Base-by-base conservation (phyloP, 2,888 invertebrate species). In the Beris chalybata region DNA sequence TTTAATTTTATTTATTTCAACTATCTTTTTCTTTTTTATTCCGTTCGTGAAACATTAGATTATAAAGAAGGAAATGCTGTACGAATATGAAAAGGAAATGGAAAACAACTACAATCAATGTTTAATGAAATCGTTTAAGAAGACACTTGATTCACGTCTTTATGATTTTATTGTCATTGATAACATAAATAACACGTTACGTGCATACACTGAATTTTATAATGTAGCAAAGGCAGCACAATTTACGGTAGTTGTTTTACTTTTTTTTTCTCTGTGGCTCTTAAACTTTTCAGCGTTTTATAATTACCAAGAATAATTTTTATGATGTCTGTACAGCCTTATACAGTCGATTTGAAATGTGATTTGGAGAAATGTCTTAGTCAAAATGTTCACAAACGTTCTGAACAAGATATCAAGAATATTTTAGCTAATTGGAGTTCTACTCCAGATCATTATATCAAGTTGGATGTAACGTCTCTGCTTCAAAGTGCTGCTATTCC, bases 151-250 rank as follows among this genome's bases (percentile, higher is more conserved):
- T 7, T 94, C 96, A 80, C 92, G 93, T 67, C 93, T 91, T 77
- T 97, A 95, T 80, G 88, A 91, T 67, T 95, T 97, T 78, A 89
- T 97, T 72, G 93, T 98, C 76, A 88, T 93, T 52, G 97, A 98
- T 80, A 92, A 93, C 74, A 87, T 93, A 47, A 95, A 97, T 79
- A 90, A 92, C 70, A 89, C 89, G 75, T 83, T 91, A 15, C 86
- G 86, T 70, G 86, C 90, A 74, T 93, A 93, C 76, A 92, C 92
- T 66, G 93, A 95, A 76, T 89, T 96, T 84, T 92, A 92, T 87
- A 91, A 89, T 76, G 90, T 87, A 79, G 92, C 94, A 2, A 91
- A 92, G 77, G 75, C 76, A 63, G 73, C 76, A 0, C 76, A 76
- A 47, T 81, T 78, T 73, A 76, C 76, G 74, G 81, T 81, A 44